phyloP scores from a whole-genome alignment of 2,113 vertebrate species.

The Sebastes schlegelii region DNA sequence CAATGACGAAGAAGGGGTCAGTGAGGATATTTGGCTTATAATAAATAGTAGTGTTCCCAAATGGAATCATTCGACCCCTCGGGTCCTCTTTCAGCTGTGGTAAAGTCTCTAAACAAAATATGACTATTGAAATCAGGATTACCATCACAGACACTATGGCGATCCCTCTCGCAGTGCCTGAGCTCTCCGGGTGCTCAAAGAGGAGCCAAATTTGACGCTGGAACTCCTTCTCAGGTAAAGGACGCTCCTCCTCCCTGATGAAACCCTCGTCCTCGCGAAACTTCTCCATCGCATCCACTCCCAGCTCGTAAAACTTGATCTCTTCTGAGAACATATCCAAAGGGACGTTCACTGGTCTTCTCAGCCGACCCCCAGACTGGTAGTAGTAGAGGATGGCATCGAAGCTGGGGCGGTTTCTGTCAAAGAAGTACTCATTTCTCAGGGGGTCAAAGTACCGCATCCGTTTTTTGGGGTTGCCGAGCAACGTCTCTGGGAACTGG shows the following conservation, averaged over 20 bases:
- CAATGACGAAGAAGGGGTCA: conserved; percentile 97
- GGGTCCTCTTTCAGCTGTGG: conserved; percentile 94
- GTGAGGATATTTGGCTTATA: conserved; percentile 94
- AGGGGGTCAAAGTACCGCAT: conserved; percentile 98
- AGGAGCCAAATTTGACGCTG: conserved; percentile 98
- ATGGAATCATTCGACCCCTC: conserved; percentile 72
- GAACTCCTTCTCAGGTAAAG: conserved; percentile 94
- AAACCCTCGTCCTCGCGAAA: conserved; percentile 98
- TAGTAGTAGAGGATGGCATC: conserved; percentile 92
- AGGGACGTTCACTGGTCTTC: conserved; percentile 96
- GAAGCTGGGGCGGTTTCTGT: conserved; percentile 86
- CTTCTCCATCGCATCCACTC: conserved; percentile 98
- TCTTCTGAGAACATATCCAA: conserved; percentile 99
- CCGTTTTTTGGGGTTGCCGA: conserved; percentile 89
- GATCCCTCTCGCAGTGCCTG: conserved; percentile 93
- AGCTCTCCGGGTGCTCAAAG: conserved; percentile 98
- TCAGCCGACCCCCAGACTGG: conserved; percentile 94
- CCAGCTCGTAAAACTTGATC: conserved; percentile 98
- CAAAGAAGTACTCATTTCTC: conserved; percentile 91
- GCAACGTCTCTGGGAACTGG: conserved; percentile 86
- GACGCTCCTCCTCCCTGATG: conserved; percentile 96
- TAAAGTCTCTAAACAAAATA: conserved; percentile 98
- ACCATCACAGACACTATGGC: conserved; percentile 99
- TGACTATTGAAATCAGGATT: conserved; percentile 98
- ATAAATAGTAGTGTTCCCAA: conserved; percentile 90